Evolutionary conservation across 2,888 invertebrate species (phyloP).

Genomic region (Eurois occulta): DNA sequence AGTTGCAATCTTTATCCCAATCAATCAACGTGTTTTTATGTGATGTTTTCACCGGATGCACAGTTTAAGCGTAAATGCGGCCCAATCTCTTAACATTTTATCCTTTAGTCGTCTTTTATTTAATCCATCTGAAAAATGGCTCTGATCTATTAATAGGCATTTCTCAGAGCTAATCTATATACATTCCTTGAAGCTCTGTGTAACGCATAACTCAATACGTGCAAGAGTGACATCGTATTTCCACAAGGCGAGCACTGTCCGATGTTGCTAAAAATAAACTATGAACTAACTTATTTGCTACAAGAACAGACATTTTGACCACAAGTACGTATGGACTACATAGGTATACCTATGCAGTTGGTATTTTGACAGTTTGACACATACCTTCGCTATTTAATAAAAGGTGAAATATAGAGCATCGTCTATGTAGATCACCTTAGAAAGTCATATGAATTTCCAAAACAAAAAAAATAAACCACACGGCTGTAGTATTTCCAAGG

Average conservation of each 20-base stretch:
- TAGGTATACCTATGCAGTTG: neutral
- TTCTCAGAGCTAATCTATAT: conserved; percentile 11
- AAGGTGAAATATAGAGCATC: conserved; percentile 6
- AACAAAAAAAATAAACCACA: neutral
- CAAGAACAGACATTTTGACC: conserved; percentile 33
- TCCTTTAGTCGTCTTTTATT: neutral
- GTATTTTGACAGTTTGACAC: neutral
- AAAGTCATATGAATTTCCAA: too few relatives aligned
- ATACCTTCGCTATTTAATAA: neutral
- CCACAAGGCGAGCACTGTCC: conserved; percentile 44
- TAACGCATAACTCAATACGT: conserved; percentile 25
- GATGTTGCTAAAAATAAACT: conserved; percentile 58
- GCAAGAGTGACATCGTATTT: conserved; percentile 43
- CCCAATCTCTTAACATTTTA: neutral
- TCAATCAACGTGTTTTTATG: neutral
- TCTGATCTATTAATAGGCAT: conserved; percentile 9
- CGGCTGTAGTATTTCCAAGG: neutral
- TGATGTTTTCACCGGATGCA: neutral
- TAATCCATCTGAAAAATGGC: neutral
- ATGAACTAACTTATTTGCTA: conserved; percentile 51
- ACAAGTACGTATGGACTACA: neutral
- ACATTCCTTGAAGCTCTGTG: conserved; percentile 27
- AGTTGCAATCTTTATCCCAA: neutral
- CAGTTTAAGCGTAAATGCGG: neutral
- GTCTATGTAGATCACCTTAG: too few relatives aligned